These are phyloP conservation scores for Tinea trinotella DNA, from an alignment of 2,888 invertebrate genomes.

Conservation along the genomic window DNA sequence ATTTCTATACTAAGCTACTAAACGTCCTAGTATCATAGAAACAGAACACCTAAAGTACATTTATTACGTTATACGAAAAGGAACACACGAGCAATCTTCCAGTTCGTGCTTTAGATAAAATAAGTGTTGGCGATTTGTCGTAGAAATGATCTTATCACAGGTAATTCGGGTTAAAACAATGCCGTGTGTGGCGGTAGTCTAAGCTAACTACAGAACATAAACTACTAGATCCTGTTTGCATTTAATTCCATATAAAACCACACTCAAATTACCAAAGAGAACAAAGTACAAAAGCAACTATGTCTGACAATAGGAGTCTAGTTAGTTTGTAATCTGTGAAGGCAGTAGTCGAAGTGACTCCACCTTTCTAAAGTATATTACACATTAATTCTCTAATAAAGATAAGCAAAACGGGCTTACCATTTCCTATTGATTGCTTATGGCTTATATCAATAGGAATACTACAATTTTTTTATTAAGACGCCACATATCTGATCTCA, in stretches of 20 bases:
- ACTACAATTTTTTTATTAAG: too few relatives aligned
- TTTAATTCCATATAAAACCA: slow-evolving; percentile 18
- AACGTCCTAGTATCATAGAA: too few relatives aligned
- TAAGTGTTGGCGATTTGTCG: slow-evolving; percentile 43
- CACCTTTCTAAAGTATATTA: slow-evolving; percentile 21
- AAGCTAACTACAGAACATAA: slow-evolving; percentile 37
- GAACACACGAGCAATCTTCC: too few relatives aligned
- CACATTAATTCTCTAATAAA: slow-evolving; percentile 18
- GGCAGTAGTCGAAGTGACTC: slow-evolving; percentile 35
- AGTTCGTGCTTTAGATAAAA: background rate
- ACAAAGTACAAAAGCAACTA: too few relatives aligned
- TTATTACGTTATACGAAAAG: too few relatives aligned
- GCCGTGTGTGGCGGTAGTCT: slow-evolving; percentile 51
- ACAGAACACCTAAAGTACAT: too few relatives aligned
- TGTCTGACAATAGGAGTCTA: slow-evolving; percentile 20
- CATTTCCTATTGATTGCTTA: slow-evolving; percentile 20
- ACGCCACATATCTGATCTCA: too few relatives aligned
- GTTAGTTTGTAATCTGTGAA: slow-evolving; percentile 21
- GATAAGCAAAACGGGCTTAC: slow-evolving; percentile 20
- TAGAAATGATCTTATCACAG: slow-evolving; percentile 40
- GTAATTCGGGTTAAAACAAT: slow-evolving; percentile 44
- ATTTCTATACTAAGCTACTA: too few relatives aligned
- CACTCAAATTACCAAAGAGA: too few relatives aligned
- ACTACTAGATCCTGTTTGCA: slow-evolving; percentile 18
- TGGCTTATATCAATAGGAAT: too few relatives aligned